Evolutionary conservation across 2,888 invertebrate genomes (phyloP).

Genomic region (Caenorhabditis sinica): DNA sequence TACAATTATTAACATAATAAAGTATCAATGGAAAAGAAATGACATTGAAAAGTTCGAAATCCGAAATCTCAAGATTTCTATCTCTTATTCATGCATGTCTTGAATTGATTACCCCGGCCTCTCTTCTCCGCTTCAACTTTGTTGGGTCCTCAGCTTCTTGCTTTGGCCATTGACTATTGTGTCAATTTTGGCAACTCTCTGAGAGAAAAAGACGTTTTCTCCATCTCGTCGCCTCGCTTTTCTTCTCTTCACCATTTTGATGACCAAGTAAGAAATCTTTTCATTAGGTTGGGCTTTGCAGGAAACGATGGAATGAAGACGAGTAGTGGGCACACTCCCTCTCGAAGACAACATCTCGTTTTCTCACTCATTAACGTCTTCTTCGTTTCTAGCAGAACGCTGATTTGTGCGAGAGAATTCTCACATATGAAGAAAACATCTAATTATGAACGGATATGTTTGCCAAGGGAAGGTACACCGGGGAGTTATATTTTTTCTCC

Average conservation of each 20-base stretch:
- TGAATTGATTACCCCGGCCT: slow-evolving; percentile 62
- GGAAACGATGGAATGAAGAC: slow-evolving; percentile 31
- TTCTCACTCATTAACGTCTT: slow-evolving; percentile 64
- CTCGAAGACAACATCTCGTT: slow-evolving; percentile 31
- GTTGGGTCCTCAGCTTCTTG: slow-evolving; percentile 38
- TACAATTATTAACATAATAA: slow-evolving; percentile 9
- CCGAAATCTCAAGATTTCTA: slow-evolving; percentile 52
- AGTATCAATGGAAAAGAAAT: background rate
- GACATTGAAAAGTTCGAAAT: slow-evolving; percentile 7
- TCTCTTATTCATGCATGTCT: slow-evolving; percentile 67
- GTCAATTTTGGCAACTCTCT: slow-evolving; percentile 66
- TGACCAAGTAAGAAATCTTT: slow-evolving; percentile 65
- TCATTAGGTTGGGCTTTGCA: slow-evolving; percentile 66
- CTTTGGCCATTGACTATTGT: slow-evolving; percentile 48
- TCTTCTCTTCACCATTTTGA: slow-evolving; percentile 41
- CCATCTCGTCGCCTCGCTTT: slow-evolving; percentile 15
- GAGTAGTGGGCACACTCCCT: slow-evolving; percentile 16
- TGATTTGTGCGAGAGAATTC: slow-evolving; percentile 21
- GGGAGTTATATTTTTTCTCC: background rate
- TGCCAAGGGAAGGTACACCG: slow-evolving; percentile 20
- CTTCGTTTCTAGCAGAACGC: background rate
- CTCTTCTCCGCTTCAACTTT: slow-evolving; percentile 46
- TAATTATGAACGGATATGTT: slow-evolving; percentile 34
- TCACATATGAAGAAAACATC: slow-evolving; percentile 3
- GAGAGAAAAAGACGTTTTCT: slow-evolving; percentile 53